A percentile compares a stretch with the other conserved stretches of the same genome.
phyloP scores from a whole-genome alignment of 1,140 invertebrate species.

The Drosophila auraria region DNA sequence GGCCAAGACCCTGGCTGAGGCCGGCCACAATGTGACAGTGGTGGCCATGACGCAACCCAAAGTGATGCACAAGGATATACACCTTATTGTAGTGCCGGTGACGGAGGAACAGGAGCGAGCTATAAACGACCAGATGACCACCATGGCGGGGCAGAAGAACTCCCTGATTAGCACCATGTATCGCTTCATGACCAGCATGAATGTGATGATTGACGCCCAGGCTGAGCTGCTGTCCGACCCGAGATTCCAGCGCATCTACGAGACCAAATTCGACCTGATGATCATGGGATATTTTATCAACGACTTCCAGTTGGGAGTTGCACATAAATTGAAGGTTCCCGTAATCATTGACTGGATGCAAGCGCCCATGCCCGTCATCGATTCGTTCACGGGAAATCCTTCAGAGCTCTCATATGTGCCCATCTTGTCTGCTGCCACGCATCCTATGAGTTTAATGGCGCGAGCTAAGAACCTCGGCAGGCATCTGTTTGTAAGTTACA shows the following conservation, averaged over 20 bases:
- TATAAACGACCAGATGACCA: conserved; percentile 40
- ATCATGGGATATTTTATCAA: conserved; percentile 77
- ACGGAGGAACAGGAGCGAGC: conserved; percentile 42
- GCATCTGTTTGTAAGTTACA: neutral
- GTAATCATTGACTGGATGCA: conserved; percentile 64
- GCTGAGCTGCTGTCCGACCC: conserved; percentile 51
- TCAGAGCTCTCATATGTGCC: conserved; percentile 64
- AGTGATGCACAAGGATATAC: conserved; percentile 61
- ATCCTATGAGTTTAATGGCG: conserved; percentile 42
- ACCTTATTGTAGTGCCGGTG: conserved; percentile 60
- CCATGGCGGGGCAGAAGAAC: conserved; percentile 57
- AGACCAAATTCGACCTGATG: conserved; percentile 74
- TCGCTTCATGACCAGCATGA: conserved; percentile 46
- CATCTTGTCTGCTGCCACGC: neutral
- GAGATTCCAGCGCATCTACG: conserved; percentile 63
- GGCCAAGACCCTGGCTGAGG: conserved; percentile 59
- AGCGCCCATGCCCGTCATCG: conserved; percentile 22
- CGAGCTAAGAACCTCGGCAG: conserved; percentile 9
- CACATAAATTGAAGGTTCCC: conserved; percentile 64
- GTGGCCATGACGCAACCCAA: conserved; percentile 57
- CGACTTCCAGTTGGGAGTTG: conserved; percentile 69
- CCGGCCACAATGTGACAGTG: conserved; percentile 76
- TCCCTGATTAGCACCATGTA: conserved; percentile 20
- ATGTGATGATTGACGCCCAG: conserved; percentile 59
- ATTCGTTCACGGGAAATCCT: conserved; percentile 65